Base-by-base conservation (phyloP, 2,888 invertebrate genomes). In the Neria commutata region DNA sequence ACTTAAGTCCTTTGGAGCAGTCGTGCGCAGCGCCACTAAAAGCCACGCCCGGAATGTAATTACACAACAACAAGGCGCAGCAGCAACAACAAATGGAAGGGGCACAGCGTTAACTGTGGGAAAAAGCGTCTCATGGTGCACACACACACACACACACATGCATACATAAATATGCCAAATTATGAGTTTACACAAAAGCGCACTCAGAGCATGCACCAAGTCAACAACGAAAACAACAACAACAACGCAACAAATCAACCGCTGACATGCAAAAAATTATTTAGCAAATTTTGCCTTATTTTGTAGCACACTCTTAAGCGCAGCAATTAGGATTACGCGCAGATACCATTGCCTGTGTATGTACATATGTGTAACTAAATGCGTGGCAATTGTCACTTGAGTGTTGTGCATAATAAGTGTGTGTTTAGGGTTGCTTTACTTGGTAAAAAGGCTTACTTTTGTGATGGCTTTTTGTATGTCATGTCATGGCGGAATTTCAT, bases 211-310 rank as follows among this genome's bases (percentile, higher is more conserved):
- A 21, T 21, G 21, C 42, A 40, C 25, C 21, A 52, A 14, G n/a
- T 16, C 23, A 46, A 46, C 40, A 47, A 46, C 25, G 54, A 42
- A 16, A 50, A 25, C 47, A 47, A 47, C 26, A 58, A 33, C 42
- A 29, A 24, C 42, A 54, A 14, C 45, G 42, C 62, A 42, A 42
- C 42, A 42, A 42, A 42, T 42, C 10, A 19, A 3, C 42, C 21
- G 42, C 42, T 21, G 21, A 42, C 42, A 19, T 17, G 42, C 42
- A 42, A 42, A 42, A 37, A 37, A 37, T 37, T 10, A 37, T 10
- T 37, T 37, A 4, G 37, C 37, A 37, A 10, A 11, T 37, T 11
- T 37, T 37, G 8, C n/a, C n/a, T n/a, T n/a, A n/a, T n/a, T n/a
- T n/a, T n/a, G n/a, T n/a, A n/a, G n/a, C n/a, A n/a, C n/a, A n/a